Conservation (phyloP, 2,797 vertebrate species). For the Cichlasoma orientale region DNA sequence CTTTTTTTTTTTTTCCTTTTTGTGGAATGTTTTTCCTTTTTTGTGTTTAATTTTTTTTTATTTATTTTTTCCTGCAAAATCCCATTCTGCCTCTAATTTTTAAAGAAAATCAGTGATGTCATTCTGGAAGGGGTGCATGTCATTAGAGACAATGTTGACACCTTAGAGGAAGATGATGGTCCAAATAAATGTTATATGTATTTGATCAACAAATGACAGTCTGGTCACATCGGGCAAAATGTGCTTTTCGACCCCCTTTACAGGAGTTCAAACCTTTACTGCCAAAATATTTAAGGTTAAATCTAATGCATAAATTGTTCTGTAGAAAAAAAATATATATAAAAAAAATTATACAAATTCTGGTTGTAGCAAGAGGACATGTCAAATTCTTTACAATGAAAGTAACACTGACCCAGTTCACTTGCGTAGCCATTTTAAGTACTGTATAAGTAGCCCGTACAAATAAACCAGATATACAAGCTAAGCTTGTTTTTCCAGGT, state of each 20-base stretch:
- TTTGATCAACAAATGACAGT: conserved; percentile 51
- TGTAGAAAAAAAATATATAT: conserved; percentile 4
- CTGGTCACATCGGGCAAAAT: conserved; percentile 56
- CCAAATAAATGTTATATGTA: conserved; percentile 45
- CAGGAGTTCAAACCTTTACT: conserved; percentile 56
- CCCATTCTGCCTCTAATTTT: conserved; percentile 20
- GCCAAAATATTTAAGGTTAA: conserved; percentile 51
- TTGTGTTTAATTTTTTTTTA: conserved; percentile 37
- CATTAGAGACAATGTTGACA: conserved; percentile 20
- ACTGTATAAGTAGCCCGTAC: conserved; percentile 20
- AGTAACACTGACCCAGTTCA: conserved; percentile 49
- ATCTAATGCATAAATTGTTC: conserved; percentile 32
- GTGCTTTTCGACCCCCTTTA: conserved; percentile 72
- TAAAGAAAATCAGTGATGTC: conserved; percentile 16
- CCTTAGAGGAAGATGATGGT: conserved; percentile 13
- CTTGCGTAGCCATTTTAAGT: conserved; percentile 30
- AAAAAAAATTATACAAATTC: conserved; percentile 16
- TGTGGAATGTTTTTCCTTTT: conserved; percentile 75
- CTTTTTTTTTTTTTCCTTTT: conserved; percentile 68
- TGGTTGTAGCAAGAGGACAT: conserved; percentile 39
- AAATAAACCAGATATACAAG: conserved; percentile 22
- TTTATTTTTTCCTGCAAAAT: conserved; percentile 25
- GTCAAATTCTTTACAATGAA: conserved; percentile 43
- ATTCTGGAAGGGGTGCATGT: conserved; percentile 33
- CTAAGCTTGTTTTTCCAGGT: background rate